These are phyloP conservation scores for Sapajus apella DNA, from an alignment of 2,113 vertebrate genomes.

Conservation along the genomic window DNA sequence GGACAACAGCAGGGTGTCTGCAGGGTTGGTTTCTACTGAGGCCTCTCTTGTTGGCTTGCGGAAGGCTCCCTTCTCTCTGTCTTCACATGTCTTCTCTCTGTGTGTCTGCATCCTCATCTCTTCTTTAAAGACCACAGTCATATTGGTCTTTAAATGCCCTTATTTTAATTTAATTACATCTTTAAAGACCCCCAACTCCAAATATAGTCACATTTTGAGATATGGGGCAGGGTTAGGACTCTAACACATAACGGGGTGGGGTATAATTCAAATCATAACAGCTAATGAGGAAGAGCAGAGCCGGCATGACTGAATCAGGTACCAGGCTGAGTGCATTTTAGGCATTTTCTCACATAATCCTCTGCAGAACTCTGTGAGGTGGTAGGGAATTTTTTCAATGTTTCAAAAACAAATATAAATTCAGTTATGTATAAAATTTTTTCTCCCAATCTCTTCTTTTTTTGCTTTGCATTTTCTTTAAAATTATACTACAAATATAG, in stretches of 20 bases:
- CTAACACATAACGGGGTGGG: not conserved
- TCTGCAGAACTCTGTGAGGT: not conserved
- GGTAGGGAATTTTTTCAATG: not conserved
- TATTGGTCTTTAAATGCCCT: not conserved
- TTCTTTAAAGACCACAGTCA: not conserved
- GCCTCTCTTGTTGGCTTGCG: not conserved
- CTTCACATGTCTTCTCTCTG: not conserved
- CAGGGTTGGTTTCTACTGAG: not conserved
- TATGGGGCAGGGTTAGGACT: not conserved
- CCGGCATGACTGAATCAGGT: not conserved
- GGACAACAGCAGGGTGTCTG: not conserved
- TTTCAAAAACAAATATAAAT: conserved; percentile 20
- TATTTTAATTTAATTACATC: not conserved
- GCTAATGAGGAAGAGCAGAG: not conserved
- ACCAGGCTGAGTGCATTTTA: not conserved
- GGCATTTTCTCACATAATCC: not conserved
- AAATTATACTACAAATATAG: not conserved
- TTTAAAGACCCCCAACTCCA: not conserved
- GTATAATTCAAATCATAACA: not conserved
- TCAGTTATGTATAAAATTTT: not conserved
- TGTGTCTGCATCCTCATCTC: not conserved
- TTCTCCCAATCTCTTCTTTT: not conserved
- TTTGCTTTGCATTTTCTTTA: not conserved
- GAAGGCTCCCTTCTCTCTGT: not conserved
- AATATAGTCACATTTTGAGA: not conserved